phyloP scores from a whole-genome alignment of 2,113 vertebrate species.

The Paraplagusia blochii region DNA sequence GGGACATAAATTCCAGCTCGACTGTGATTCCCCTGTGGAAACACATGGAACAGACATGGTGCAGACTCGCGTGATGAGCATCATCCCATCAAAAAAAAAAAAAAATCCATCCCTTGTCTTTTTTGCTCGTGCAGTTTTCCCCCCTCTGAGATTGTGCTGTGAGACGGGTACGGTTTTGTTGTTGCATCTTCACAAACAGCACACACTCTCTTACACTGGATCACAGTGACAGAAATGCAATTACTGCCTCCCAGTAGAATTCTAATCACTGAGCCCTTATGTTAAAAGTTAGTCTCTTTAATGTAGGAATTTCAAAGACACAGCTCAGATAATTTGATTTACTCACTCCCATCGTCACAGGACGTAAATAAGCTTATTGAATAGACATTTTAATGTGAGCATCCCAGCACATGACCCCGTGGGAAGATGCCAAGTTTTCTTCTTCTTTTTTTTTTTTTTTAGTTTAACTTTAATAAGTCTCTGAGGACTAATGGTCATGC shows the following conservation, averaged over 20 bases:
- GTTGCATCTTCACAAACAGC: constrained; percentile 44
- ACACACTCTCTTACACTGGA: constrained; percentile 35
- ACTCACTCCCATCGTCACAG: constrained; percentile 36
- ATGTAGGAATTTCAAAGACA: constrained; percentile 73
- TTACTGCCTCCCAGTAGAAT: constrained; percentile 60
- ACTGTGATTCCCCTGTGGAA: too few relatives aligned
- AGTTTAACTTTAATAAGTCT: background rate
- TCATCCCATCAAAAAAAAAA: constrained; percentile 23
- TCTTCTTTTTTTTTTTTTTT: constrained; percentile 16
- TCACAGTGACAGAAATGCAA: constrained; percentile 63
- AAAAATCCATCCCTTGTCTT: background rate
- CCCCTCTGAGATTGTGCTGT: constrained; percentile 24
- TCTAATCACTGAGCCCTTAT: constrained; percentile 64
- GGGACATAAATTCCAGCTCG: too few relatives aligned
- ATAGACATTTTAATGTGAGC: constrained; percentile 44
- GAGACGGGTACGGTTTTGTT: constrained; percentile 34
- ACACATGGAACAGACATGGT: background rate
- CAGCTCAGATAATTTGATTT: constrained; percentile 61
- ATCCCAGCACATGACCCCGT: constrained; percentile 31
- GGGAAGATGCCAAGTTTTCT: constrained; percentile 26
- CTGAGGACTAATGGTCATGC: constrained; percentile 15
- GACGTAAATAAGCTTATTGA: constrained; percentile 75
- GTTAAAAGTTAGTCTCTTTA: constrained; percentile 64
- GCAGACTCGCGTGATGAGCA: constrained; percentile 8
- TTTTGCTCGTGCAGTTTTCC: constrained; percentile 18